A percentile compares a stretch with the other conserved stretches of the same genome.
Evolutionary conservation across 2,797 vertebrate genomes (phyloP).

Genomic region (Phrynocephalus forsythii): DNA sequence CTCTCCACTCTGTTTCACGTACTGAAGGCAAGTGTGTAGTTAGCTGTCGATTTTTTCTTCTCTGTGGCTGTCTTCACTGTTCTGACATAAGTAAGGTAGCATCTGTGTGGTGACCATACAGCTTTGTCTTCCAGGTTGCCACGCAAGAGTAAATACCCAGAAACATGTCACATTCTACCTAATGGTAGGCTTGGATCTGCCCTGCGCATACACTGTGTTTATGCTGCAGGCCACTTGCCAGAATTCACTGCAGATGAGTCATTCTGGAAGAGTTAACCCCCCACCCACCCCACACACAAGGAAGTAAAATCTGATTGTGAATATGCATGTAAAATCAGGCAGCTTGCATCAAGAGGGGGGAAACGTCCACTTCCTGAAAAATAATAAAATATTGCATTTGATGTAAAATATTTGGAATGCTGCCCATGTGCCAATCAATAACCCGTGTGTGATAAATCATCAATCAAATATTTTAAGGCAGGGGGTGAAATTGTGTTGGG

Average conservation of each 20-base stretch:
- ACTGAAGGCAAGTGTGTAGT: no score
- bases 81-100: no score
- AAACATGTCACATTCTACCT: no score
- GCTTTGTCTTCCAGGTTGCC: no score
- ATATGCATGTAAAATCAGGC: slow-evolving; percentile 46
- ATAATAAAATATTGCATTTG: slow-evolving; percentile 58
- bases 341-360: slow-evolving; percentile 43
- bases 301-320: not conserved
- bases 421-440: slow-evolving; percentile 63
- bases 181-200: no score
- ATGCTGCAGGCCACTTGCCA: not conserved
- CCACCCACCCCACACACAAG: no score
- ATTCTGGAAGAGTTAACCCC: not conserved
- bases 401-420: slow-evolving; percentile 56
- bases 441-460: slow-evolving; percentile 48
- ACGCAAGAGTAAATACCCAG: no score
- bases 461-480: slow-evolving; percentile 54
- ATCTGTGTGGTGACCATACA: no score
- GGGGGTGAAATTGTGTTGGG: not conserved
- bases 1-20: no score
- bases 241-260: not conserved
- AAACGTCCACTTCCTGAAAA: slow-evolving; percentile 56
- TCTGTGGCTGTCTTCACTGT: no score
- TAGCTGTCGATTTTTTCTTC: no score
- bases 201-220: no score